Base-by-base conservation (phyloP, 2,113 vertebrate genomes). In the Marcusenius ussheri region DNA sequence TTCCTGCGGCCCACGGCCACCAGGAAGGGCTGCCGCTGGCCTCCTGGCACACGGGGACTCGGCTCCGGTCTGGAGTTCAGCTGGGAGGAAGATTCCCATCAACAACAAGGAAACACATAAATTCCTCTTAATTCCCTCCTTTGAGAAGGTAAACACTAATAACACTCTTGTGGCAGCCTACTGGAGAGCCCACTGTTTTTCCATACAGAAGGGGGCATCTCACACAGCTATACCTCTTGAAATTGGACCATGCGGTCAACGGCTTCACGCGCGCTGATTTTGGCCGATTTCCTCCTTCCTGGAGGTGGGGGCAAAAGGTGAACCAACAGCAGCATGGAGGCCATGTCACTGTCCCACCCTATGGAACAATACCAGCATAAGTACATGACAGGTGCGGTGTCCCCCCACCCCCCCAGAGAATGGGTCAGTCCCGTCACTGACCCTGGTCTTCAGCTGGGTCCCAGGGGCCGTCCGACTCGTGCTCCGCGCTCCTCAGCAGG, bases 311-410 rank as follows among this genome's bases (percentile, higher is more conserved):
- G 89, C 27, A 91, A 56, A 35, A 88, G 66, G 51, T 85, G 90
- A 42, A 87, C 88, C 58, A 90, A 31, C 31, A 90, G 86, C 45
- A 90, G 19, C 21, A 90, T 4, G 10, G 90, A 85, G 47, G 87
- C 90, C 90, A 88, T 66, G 74, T 89, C 90, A 46, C 88, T 90
- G 51, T 89, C 90, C 90, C 88, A 88, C 8, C 87, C 90, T 89
- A 39, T 1, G n/a, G 39, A 62, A 51, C 1, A 35, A 17, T 9
- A 47, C 35, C 24, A 11, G 39, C 4, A 27, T 53, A 11, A 77
- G 50, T 19, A 89, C 9, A 42, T 21, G n/a, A 51, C 24, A 31
- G 6, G 35, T 4, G 19, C 27, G 83, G 21, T 35, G 17, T 62
- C 15, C 17, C 62, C 66, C 27, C 45, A 7, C 42, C 42, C 15